Conservation (phyloP, 2,113 vertebrate species). For the Indicator indicator region DNA sequence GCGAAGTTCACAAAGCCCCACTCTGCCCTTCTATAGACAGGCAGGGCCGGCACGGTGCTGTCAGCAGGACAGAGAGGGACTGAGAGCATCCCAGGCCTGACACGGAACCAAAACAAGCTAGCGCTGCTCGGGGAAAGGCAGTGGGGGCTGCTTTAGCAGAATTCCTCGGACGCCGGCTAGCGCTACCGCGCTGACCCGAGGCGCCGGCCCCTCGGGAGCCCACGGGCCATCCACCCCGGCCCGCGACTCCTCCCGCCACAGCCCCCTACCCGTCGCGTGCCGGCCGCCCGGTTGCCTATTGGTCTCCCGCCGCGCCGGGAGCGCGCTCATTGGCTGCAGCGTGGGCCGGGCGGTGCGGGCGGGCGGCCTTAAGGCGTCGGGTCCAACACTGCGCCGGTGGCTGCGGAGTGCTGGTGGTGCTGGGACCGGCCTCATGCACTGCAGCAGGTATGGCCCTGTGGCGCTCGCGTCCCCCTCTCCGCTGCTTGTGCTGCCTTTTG, state of each 20-base stretch:
- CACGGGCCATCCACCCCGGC: accelerated
- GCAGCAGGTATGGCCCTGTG: background rate
- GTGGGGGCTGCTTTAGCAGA: too few relatives aligned
- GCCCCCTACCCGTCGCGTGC: background rate
- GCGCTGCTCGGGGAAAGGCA: background rate
- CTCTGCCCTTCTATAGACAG: background rate
- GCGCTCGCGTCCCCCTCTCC: background rate
- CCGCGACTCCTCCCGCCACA: background rate
- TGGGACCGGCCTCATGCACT: accelerated
- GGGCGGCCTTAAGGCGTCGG: background rate
- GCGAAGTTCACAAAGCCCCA: background rate
- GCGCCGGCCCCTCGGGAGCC: background rate
- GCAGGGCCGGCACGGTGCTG: background rate
- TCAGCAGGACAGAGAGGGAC: background rate
- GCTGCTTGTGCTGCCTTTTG: too few relatives aligned
- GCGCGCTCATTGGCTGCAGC: background rate
- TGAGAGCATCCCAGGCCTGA: background rate
- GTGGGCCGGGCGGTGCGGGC: background rate
- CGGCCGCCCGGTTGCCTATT: background rate
- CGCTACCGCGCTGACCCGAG: background rate
- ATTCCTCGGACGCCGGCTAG: accelerated
- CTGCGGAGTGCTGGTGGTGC: accelerated
- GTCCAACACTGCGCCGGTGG: accelerated
- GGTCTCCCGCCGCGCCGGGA: background rate
- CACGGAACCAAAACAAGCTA: accelerated